These are phyloP conservation scores for Cosmia pyralina DNA, from an alignment of 2,888 invertebrate species.

Conservation along the genomic window DNA sequence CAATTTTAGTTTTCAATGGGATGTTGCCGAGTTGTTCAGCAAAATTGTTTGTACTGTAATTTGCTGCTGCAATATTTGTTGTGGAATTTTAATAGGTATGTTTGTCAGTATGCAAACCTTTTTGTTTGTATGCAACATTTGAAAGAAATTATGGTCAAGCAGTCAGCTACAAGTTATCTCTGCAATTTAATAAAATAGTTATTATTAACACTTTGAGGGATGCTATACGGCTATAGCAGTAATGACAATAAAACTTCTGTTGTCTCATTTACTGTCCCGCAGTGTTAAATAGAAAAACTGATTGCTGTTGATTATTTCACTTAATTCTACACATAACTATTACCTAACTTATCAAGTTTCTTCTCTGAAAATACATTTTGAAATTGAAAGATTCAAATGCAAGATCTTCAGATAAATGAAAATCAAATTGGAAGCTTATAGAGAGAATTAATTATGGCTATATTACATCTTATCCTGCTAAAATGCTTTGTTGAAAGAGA, in stretches of 20 bases:
- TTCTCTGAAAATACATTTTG: background rate
- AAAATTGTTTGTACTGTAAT: background rate
- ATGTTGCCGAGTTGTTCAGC: background rate
- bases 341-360: background rate
- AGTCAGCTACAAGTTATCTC: background rate
- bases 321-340: background rate
- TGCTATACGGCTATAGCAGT: no score
- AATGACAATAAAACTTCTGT: no score
- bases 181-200: background rate
- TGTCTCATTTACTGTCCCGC: no score
- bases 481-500: background rate
- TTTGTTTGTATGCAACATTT: background rate
- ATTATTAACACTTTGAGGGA: background rate
- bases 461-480: background rate
- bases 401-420: background rate
- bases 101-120: background rate
- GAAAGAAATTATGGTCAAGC: constrained; percentile 2
- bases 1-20: constrained; percentile 30
- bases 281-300: background rate
- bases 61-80: constrained; percentile 2
- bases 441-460: background rate
- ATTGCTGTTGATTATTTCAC: background rate
- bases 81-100: background rate
- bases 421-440: background rate
- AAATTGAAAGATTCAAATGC: background rate